A percentile compares a stretch with the other conserved stretches of the same genome.
Evolutionary conservation across 1,140 invertebrate genomes (phyloP).

Genomic region (Popillia japonica): DNA sequence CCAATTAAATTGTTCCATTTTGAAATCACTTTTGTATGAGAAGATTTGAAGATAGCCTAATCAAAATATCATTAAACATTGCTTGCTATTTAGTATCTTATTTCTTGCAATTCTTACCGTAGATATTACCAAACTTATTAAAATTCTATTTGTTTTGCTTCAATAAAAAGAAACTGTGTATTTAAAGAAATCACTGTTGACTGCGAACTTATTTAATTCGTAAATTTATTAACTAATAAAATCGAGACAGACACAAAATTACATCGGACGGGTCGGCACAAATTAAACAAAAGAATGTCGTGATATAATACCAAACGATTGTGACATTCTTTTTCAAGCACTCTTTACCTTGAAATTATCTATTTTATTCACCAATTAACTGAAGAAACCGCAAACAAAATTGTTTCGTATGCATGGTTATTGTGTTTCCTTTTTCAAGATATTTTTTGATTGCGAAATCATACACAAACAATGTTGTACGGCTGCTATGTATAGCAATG

Average conservation of each 20-base stretch:
- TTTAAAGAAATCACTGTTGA: too few relatives aligned
- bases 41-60: too few relatives aligned
- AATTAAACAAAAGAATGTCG: not conserved
- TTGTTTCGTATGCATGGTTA: not conserved
- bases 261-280: not conserved
- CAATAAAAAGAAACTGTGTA: too few relatives aligned
- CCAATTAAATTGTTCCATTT: too few relatives aligned
- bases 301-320: not conserved
- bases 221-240: not conserved
- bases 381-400: conserved; percentile 11
- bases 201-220: not conserved
- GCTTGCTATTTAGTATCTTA: too few relatives aligned
- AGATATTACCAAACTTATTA: too few relatives aligned
- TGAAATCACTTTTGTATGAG: too few relatives aligned
- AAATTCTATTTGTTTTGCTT: too few relatives aligned
- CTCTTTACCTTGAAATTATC: conserved; percentile 2
- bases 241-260: not conserved
- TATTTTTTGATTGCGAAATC: conserved; percentile 20
- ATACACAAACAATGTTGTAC: too few relatives aligned
- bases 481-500: not conserved
- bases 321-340: not conserved
- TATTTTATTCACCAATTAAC: conserved; percentile 10
- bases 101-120: too few relatives aligned
- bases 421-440: not conserved
- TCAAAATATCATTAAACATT: too few relatives aligned